Evolutionary conservation across 1,140 invertebrate species (phyloP).

Genomic region (Drosophila insularis): DNA sequence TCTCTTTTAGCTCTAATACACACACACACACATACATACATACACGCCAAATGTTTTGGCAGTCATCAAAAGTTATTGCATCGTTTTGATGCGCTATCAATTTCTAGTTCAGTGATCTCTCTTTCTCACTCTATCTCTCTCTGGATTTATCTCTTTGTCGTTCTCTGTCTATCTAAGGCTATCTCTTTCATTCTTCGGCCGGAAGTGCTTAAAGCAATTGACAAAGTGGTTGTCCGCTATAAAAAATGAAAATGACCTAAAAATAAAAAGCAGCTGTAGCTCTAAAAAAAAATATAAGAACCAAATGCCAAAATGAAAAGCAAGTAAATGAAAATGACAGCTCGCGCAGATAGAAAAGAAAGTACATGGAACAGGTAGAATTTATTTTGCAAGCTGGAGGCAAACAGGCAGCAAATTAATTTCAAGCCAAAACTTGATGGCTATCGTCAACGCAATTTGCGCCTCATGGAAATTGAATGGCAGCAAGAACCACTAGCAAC

Average conservation of each 20-base stretch:
- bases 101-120: conserved; percentile 71
- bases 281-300: conserved; percentile 14
- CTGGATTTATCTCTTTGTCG: not conserved
- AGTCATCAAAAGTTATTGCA: conserved; percentile 69
- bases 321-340: conserved; percentile 19
- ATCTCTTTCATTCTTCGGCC: conserved; percentile 18
- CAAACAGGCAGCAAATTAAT: conserved; percentile 70
- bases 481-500: conserved; percentile 9
- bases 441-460: conserved; percentile 63
- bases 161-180: conserved; percentile 10
- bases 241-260: conserved; percentile 53
- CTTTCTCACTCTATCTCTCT: conserved; percentile 5
- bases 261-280: conserved; percentile 39
- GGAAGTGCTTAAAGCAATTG: conserved; percentile 58
- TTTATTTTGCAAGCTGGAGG: conserved; percentile 57
- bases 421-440: conserved; percentile 62
- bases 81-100: conserved; percentile 57
- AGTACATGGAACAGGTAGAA: conserved; percentile 42
- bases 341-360: conserved; percentile 11
- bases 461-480: conserved; percentile 51
- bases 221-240: conserved; percentile 54
- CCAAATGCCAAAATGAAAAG: conserved; percentile 29
- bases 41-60: conserved; percentile 21
- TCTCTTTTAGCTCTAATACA: conserved; percentile 20
- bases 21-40: not conserved